A percentile compares a stretch with the other conserved stretches of the same genome.
Evolutionary conservation across 2,113 vertebrate genomes (phyloP).

Genomic region (Bos indicus): DNA sequence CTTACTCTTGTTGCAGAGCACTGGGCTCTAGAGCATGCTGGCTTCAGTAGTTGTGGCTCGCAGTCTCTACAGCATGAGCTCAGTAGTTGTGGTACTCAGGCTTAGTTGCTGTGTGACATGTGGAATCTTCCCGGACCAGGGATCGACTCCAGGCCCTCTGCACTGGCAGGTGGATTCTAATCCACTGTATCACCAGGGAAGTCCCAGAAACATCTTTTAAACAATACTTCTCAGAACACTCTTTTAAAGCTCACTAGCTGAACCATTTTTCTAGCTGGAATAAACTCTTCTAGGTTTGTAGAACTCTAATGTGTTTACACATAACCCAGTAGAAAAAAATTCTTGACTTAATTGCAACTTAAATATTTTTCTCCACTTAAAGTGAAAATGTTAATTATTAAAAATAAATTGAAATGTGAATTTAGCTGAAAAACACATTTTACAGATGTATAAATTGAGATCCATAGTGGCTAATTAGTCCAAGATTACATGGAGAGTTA

Average conservation of each 20-base stretch:
- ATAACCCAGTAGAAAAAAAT: neutral
- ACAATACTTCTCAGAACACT: neutral
- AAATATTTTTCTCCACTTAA: neutral
- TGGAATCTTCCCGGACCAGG: neutral
- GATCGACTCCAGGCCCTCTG: neutral
- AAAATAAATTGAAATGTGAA: neutral
- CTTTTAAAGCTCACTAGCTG: neutral
- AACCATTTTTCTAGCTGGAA: neutral
- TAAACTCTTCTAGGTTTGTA: neutral
- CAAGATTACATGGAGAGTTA: neutral
- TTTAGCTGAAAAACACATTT: neutral
- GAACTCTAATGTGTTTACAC: neutral
- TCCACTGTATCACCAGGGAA: neutral
- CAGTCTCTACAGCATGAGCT: neutral
- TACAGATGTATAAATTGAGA: neutral
- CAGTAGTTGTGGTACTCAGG: neutral
- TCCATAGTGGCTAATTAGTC: neutral
- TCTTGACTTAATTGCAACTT: constrained; percentile 11
- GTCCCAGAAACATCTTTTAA: constrained; percentile 20
- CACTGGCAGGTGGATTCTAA: neutral
- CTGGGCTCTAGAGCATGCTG: neutral
- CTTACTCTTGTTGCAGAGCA: neutral
- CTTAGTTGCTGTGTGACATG: neutral
- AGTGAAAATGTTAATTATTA: neutral
- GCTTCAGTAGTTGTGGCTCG: neutral